Percentiles rank a stretch among this genome's conserved stretches.
These are phyloP conservation scores for Chymomyza costata DNA, from an alignment of 1,140 invertebrate genomes.

Conservation along the genomic window DNA sequence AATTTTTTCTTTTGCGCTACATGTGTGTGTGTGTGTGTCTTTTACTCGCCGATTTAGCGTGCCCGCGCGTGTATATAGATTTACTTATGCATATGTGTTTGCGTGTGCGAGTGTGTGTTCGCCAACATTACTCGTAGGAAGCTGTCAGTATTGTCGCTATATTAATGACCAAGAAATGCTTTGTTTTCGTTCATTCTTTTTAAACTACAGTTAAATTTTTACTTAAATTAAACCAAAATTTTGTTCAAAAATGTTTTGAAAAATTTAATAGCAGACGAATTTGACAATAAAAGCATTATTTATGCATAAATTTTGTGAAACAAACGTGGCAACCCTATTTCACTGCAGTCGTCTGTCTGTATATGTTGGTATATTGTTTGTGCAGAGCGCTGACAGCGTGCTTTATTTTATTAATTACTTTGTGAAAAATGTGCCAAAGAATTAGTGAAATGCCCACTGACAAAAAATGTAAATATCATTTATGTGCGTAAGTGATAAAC, in stretches of 20 bases:
- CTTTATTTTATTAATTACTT: slow-evolving; percentile 37
- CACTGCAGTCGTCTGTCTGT: slow-evolving; percentile 67
- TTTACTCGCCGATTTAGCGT: slow-evolving; percentile 53
- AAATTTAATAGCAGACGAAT: slow-evolving; percentile 15
- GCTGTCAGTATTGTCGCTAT: slow-evolving; percentile 23
- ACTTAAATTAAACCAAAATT: no score
- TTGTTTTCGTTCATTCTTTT: neutral
- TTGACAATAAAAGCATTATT: neutral
- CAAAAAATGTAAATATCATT: slow-evolving; percentile 16
- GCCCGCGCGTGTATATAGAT: slow-evolving; percentile 53
- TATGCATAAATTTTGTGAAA: slow-evolving; percentile 3
- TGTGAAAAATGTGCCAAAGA: slow-evolving; percentile 22
- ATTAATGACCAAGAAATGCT: slow-evolving; percentile 22
- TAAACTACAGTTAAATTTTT: neutral
- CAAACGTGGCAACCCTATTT: slow-evolving; percentile 56
- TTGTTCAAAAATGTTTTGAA: neutral
- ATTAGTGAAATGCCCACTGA: slow-evolving; percentile 1
- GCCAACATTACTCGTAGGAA: no score
- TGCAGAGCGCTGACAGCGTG: slow-evolving; percentile 44
- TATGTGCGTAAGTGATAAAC: slow-evolving; percentile 1
- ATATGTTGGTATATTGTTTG: slow-evolving; percentile 67
- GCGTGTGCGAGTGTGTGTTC: slow-evolving; percentile 11
- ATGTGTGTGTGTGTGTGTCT: slow-evolving; percentile 37
- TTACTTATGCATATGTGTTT: slow-evolving; percentile 33
- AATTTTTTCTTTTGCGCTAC: slow-evolving; percentile 67